phyloP scores from a whole-genome alignment of 1,140 invertebrate genomes.

The Apocrypta bakeri region DNA sequence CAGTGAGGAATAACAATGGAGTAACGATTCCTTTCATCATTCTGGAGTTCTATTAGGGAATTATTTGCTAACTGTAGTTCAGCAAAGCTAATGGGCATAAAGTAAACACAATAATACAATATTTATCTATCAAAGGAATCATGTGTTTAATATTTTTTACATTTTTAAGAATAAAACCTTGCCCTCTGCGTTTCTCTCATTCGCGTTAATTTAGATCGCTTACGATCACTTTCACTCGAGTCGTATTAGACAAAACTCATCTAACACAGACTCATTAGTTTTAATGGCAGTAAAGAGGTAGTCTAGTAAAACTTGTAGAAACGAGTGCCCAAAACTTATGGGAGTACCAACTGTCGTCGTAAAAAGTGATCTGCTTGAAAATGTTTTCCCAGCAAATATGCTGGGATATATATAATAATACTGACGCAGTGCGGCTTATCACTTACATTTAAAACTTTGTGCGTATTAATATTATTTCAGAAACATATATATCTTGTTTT shows the following conservation, averaged over 20 bases:
- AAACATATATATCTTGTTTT: too few relatives aligned
- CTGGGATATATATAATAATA: too few relatives aligned
- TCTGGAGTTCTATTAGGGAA: too few relatives aligned
- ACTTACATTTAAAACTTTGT: neutral
- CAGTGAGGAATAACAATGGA: too few relatives aligned
- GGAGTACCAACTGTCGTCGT: constrained; percentile 2
- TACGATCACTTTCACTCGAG: neutral
- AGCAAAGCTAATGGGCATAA: too few relatives aligned
- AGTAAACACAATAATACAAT: too few relatives aligned
- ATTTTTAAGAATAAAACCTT: too few relatives aligned
- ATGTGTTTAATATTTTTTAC: too few relatives aligned
- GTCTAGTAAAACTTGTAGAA: neutral
- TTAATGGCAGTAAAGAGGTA: neutral
- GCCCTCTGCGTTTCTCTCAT: neutral
- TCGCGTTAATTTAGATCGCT: neutral
- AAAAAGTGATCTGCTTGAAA: constrained; percentile 2
- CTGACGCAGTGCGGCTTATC: neutral
- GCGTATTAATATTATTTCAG: too few relatives aligned
- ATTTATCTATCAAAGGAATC: too few relatives aligned
- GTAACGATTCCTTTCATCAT: too few relatives aligned
- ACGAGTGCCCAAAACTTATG: constrained; percentile 4
- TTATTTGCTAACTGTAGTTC: too few relatives aligned
- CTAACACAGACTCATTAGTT: neutral
- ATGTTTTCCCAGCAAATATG: neutral
- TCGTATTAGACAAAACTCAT: neutral